Conservation (phyloP, 2,888 invertebrate genomes). For the Caenorhabditis imperialis region DNA sequence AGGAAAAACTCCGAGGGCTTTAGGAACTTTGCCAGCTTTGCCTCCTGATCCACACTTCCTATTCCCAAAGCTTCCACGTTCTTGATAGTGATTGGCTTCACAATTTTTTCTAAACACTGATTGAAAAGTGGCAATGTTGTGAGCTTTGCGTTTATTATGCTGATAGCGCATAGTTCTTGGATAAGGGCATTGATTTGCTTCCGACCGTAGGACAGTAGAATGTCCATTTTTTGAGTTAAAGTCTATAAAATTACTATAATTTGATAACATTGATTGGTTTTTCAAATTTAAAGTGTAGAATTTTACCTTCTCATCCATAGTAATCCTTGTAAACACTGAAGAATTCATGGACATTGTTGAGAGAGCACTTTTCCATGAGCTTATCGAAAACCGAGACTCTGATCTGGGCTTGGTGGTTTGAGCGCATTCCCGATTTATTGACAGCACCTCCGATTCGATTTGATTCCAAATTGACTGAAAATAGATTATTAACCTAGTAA, state of each 20-base stretch:
- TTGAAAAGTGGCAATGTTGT: constrained; percentile 35
- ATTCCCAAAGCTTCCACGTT: constrained; percentile 23
- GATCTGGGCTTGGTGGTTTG: constrained; percentile 41
- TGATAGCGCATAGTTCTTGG: constrained; percentile 51
- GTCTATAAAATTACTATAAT: constrained; percentile 41
- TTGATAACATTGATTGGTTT: too few relatives aligned
- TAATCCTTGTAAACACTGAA: constrained; percentile 28
- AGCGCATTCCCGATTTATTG: constrained; percentile 19
- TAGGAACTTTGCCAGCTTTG: constrained; percentile 14
- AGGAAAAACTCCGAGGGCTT: constrained; percentile 43
- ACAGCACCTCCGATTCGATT: constrained; percentile 39
- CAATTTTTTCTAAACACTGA: constrained; percentile 49
- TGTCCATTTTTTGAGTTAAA: constrained; percentile 45
- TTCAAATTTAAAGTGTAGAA: too few relatives aligned
- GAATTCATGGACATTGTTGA: constrained; percentile 42
- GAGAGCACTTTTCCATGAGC: constrained; percentile 41
- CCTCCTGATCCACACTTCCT: constrained; percentile 27
- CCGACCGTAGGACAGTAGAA: constrained; percentile 41
- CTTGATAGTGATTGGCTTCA: constrained; percentile 22
- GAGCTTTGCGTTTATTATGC: constrained; percentile 29
- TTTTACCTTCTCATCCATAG: constrained; percentile 43
- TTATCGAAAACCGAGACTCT: constrained; percentile 50
- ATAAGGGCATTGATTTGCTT: constrained; percentile 47
- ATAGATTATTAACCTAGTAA: neutral
- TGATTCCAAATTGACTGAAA: constrained; percentile 51